Conservation (phyloP, 2,113 vertebrate species). For the Strix aluco region DNA sequence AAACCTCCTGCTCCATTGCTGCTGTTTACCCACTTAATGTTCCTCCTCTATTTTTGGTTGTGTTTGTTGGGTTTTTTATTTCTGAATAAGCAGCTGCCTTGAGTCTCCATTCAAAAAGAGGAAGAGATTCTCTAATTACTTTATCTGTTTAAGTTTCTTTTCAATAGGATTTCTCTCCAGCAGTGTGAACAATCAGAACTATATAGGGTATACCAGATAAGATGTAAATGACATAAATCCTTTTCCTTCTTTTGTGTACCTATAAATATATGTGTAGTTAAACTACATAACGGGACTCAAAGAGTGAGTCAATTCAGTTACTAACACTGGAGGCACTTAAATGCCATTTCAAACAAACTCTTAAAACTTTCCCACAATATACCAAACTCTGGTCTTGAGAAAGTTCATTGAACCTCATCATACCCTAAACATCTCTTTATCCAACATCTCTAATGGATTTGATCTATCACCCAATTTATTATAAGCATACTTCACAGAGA, state of each 20-base stretch:
- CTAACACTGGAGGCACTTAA: neutral
- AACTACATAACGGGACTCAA: neutral
- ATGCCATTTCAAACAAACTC: neutral
- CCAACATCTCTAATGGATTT: neutral
- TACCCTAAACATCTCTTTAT: neutral
- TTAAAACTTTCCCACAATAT: neutral
- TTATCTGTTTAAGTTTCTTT: neutral
- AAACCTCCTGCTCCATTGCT: neutral
- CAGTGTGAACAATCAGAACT: neutral
- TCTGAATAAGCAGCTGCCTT: neutral
- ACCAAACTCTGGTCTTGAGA: neutral
- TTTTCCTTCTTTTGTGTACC: neutral
- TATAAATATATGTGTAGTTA: neutral
- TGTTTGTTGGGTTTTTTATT: neutral
- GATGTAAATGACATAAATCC: neutral
- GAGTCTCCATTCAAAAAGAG: neutral
- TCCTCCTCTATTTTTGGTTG: neutral
- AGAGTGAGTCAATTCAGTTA: neutral
- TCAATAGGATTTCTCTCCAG: neutral
- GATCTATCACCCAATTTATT: neutral
- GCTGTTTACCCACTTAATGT: neutral
- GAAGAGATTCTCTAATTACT: neutral
- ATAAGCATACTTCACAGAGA: neutral
- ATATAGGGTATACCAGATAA: neutral
- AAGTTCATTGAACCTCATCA: neutral